Evolutionary conservation across 1,140 invertebrate genomes (phyloP), one percentile per base, ranked within the genome.

Genomic region (Triops longicaudatus): DNA sequence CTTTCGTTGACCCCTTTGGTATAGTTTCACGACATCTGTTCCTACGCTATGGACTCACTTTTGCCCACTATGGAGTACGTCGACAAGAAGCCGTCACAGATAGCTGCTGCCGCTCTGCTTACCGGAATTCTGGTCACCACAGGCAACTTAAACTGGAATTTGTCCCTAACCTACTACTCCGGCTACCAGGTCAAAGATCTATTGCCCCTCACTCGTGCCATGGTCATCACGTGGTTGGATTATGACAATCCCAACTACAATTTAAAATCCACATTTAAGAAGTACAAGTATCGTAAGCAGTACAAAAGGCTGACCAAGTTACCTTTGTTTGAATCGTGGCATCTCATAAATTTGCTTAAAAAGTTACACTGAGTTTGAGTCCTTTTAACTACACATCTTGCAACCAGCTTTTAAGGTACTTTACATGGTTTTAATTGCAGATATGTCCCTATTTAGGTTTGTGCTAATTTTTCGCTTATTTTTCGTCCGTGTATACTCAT

Each of bases 181-280:
- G 50, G 50, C 22, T 63, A 63, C 50, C 50, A 63, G 22, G 1
- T 63, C 0, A 17, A 22, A 63, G 50, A 63, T 22, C 50, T 63
- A 5, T 17, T 63, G 50, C 14, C 50, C 22, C n/a, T 63, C n/a
- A 22, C 7, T 10, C 50, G 50, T 63, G 14, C 10, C 14, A 63
- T 22, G 0, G 5, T 63, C 14, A 0, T 63, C 6, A 63, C 17
- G 50, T 63, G 50, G 50, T 14, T 63, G n/a, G 50, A 63, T 63
- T 63, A 63, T 17, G n/a, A 63, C 50, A 63, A 63, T 22, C 50
- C 50, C 50, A 63, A 63, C 50, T 63, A n/a, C 50, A 63, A 63
- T 17, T 22, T 63, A 17, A 63, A 63, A n/a, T 17, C 50, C 50
- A 63, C 50, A 5, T 10, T 63, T 22, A 63, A 17, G n/a, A 63